Conservation (phyloP, 37 sponge, comb jelly and placozoan genomes). For the Agelas oroides region DNA sequence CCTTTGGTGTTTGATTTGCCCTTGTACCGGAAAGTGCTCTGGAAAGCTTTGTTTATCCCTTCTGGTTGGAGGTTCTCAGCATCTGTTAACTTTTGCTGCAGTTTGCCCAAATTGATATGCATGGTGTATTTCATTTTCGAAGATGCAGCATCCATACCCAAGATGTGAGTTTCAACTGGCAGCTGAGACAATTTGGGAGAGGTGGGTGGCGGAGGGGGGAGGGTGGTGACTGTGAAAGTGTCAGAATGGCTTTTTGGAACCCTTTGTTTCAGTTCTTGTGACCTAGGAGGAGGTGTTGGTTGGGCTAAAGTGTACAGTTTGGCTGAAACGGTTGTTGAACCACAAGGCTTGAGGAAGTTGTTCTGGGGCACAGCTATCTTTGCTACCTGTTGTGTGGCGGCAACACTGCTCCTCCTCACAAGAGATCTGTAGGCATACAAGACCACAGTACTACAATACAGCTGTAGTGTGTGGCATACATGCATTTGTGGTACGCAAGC, state of each 20-base stretch:
- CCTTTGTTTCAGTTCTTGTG: too few relatives aligned
- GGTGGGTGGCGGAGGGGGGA: constrained; percentile 33
- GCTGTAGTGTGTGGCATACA: too few relatives aligned
- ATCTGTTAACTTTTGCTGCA: neutral
- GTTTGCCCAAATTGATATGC: constrained; percentile 20
- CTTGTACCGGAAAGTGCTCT: neutral
- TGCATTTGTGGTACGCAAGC: too few relatives aligned
- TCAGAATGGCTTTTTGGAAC: neutral
- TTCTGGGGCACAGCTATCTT: too few relatives aligned
- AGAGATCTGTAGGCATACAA: too few relatives aligned
- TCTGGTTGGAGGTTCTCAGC: neutral
- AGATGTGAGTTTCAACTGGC: constrained; percentile 9
- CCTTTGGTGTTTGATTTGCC: neutral
- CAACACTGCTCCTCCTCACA: too few relatives aligned
- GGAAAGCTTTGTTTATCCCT: neutral
- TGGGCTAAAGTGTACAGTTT: too few relatives aligned
- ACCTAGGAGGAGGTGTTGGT: too few relatives aligned
- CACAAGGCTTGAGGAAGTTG: too few relatives aligned
- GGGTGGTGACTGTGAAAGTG: neutral
- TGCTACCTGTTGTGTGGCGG: too few relatives aligned
- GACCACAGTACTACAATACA: too few relatives aligned
- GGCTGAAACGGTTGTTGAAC: too few relatives aligned
- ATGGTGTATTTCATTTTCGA: neutral
- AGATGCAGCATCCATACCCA: constrained; percentile 1
- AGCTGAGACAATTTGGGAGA: neutral